Percentiles rank a stretch among this genome's conserved stretches.
phyloP scores from a whole-genome alignment of 2,113 vertebrate species.

The Nyctereutes procyonoides region DNA sequence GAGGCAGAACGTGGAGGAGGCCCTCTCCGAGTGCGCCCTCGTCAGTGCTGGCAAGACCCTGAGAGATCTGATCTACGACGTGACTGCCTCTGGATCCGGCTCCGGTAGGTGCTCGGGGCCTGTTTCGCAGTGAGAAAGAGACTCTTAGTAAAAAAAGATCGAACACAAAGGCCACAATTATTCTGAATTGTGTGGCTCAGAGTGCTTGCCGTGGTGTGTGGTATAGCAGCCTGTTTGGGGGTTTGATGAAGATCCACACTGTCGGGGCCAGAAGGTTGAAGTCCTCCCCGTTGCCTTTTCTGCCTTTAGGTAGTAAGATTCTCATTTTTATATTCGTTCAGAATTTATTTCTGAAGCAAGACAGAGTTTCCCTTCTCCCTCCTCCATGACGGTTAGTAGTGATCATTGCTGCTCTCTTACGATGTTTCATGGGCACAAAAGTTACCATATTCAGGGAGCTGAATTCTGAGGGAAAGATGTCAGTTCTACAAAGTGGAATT shows the following conservation, averaged over 20 bases:
- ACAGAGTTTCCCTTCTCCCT: not conserved
- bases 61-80: slow-evolving; percentile 95
- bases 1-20: slow-evolving; percentile 91
- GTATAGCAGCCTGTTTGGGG: not conserved
- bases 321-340: not conserved
- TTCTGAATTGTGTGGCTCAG: not conserved
- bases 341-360: slow-evolving; percentile 25
- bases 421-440: not conserved
- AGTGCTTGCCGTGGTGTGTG: not conserved
- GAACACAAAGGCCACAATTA: not conserved
- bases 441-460: not conserved
- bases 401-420: not conserved
- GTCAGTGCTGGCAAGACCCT: slow-evolving; percentile 91
- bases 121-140: not conserved
- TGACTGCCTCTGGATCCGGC: slow-evolving; percentile 96
- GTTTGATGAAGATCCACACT: not conserved
- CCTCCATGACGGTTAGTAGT: not conserved
- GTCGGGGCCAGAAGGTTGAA: not conserved
- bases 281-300: not conserved
- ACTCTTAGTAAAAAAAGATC: slow-evolving; percentile 20
- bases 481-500: not conserved
- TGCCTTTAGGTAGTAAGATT: not conserved
- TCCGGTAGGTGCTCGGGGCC: slow-evolving; percentile 89
- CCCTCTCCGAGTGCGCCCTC: slow-evolving; percentile 90
- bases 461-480: not conserved